phyloP scores from a whole-genome alignment of 2,113 vertebrate species.

The Coptodon bakossiorum region DNA sequence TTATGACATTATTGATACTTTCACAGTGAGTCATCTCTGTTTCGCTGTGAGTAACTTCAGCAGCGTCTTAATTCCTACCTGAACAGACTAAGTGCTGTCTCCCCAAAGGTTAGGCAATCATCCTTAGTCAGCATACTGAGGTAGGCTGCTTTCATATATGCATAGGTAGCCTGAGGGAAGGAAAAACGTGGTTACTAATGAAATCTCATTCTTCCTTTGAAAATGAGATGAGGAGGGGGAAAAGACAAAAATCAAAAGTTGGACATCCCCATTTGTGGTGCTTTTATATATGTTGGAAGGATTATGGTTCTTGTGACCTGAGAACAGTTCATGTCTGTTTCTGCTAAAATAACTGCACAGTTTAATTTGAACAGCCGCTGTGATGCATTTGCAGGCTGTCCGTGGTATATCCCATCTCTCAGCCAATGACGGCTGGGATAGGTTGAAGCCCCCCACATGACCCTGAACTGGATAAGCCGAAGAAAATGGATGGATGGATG shows the following conservation, averaged over 20 bases:
- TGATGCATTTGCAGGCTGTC: background rate
- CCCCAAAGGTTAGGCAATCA: constrained; percentile 87
- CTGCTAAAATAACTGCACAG: background rate
- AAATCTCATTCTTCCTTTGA: background rate
- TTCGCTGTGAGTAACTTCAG: background rate
- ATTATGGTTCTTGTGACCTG: background rate
- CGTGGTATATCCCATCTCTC: background rate
- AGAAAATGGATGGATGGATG: background rate
- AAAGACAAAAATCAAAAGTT: background rate
- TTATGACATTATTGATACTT: background rate
- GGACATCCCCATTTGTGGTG: background rate
- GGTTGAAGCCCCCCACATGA: background rate
- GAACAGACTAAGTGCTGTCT: constrained; percentile 82
- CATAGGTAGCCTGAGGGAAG: constrained; percentile 83
- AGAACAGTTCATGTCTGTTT: background rate
- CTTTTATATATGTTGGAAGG: background rate
- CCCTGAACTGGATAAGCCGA: background rate
- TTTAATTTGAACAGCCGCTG: background rate
- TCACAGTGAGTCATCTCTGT: background rate
- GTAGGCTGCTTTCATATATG: constrained; percentile 97
- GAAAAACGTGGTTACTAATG: background rate
- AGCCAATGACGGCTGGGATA: background rate
- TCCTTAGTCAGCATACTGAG: constrained; percentile 92
- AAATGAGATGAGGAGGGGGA: background rate
- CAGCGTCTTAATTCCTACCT: constrained; percentile 69